phyloP scores from a whole-genome alignment of 2,888 invertebrate species.

The Parasteatoda lunata region DNA sequence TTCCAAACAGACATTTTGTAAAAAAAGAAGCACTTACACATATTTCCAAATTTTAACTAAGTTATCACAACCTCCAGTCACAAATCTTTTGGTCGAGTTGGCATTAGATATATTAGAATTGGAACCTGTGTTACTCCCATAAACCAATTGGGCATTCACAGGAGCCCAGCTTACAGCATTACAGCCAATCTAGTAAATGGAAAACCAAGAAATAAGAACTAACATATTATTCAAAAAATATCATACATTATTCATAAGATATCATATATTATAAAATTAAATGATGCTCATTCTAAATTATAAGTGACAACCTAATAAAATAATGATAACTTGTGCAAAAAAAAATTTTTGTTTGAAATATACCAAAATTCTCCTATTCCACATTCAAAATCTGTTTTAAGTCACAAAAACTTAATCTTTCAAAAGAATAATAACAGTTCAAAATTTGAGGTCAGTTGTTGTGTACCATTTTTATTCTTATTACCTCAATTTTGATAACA shows the following conservation, averaged over 20 bases:
- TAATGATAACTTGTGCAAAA: too few relatives aligned
- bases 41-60: conserved; percentile 90
- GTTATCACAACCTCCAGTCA: conserved; percentile 98
- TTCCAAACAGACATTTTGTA: not conserved
- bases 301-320: too few relatives aligned
- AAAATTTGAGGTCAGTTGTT: too few relatives aligned
- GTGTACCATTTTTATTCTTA: too few relatives aligned
- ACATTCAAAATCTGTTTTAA: too few relatives aligned
- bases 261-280: not conserved
- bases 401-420: too few relatives aligned
- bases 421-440: too few relatives aligned
- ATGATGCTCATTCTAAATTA: not conserved
- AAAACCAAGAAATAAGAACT: not conserved
- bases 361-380: too few relatives aligned
- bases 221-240: too few relatives aligned
- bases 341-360: too few relatives aligned
- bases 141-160: conserved; percentile 77
- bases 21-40: conserved; percentile 72
- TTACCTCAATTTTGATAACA: too few relatives aligned
- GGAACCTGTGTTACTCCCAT: conserved; percentile 74
- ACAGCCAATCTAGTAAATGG: conserved; percentile 84
- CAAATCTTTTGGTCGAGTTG: conserved; percentile 82
- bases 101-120: conserved; percentile 46
- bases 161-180: conserved; percentile 98
- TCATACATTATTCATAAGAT: too few relatives aligned